Conservation (phyloP, 2,888 invertebrate species). For the Parasteatoda lunata region DNA sequence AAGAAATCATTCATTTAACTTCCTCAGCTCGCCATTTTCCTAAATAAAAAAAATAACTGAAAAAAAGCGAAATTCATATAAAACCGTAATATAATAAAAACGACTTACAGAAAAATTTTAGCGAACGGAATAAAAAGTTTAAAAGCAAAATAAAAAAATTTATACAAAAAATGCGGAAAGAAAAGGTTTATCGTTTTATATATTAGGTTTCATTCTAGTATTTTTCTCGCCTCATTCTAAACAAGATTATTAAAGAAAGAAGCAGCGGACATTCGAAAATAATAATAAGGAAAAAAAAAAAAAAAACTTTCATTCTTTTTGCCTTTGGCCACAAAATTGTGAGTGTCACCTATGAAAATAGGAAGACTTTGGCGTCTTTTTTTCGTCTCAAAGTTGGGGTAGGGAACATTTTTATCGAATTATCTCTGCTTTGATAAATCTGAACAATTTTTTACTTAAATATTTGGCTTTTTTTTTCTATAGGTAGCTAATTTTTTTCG, state of each 20-base stretch:
- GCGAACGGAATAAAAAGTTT: neutral
- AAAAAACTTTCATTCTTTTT: neutral
- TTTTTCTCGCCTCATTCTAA: conserved; percentile 29
- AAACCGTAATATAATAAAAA: too few species aligned
- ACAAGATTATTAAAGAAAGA: conserved; percentile 40
- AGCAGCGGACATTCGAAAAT: conserved; percentile 2
- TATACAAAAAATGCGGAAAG: neutral
- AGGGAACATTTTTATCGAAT: conserved; percentile 37
- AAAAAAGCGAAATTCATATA: too few species aligned
- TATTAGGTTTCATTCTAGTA: conserved; percentile 1
- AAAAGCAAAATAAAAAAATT: neutral
- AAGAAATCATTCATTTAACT: too few species aligned
- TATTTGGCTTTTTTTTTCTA: conserved; percentile 18
- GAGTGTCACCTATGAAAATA: conserved; percentile 39
- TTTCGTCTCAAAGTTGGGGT: neutral
- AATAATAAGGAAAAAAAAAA: neutral
- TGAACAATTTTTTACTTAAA: conserved; percentile 45
- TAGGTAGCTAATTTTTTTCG: neutral
- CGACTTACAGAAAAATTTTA: too few species aligned
- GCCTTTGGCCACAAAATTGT: neutral
- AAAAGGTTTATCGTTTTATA: conserved; percentile 5
- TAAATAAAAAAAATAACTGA: too few species aligned
- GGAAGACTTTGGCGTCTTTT: conserved; percentile 14
- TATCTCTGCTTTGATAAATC: conserved; percentile 38
- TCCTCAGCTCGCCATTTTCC: too few species aligned